Evolutionary conservation across 2,888 invertebrate genomes (phyloP).

Genomic region (Sarcophaga rosellei): DNA sequence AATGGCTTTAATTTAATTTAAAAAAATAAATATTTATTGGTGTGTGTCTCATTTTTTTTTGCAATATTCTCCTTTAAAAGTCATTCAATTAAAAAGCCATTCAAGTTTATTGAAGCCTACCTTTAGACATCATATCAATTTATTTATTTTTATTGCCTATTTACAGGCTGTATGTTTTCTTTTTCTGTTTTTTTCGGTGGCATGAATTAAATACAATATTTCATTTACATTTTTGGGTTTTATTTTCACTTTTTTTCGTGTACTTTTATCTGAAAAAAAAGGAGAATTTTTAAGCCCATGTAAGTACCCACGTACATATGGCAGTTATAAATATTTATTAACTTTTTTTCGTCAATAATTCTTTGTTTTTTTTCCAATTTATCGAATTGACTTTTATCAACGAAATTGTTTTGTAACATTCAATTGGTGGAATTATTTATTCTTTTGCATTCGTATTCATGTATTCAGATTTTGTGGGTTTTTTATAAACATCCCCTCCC

Average conservation of each 20-base stretch:
- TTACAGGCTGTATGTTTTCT: too few species aligned
- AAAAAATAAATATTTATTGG: too few species aligned
- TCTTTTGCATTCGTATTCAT: not conserved
- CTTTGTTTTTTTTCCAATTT: not conserved
- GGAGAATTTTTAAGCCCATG: not conserved
- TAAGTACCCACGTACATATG: not conserved
- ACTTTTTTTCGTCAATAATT: not conserved
- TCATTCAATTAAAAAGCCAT: too few species aligned
- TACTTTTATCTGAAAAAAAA: not conserved
- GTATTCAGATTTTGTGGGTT: not conserved
- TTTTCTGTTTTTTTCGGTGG: too few species aligned
- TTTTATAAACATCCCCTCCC: not conserved
- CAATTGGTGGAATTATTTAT: not conserved
- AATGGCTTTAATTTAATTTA: too few species aligned
- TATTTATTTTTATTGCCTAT: too few species aligned
- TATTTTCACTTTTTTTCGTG: not conserved
- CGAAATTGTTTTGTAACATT: not conserved
- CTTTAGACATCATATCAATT: too few species aligned
- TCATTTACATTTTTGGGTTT: too few species aligned
- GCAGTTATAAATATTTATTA: conserved; percentile 20
- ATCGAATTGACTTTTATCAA: not conserved
- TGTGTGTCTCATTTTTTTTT: too few species aligned
- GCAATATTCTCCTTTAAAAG: too few species aligned
- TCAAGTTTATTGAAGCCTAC: too few species aligned
- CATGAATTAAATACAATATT: not conserved